Percentiles rank a stretch among this genome's conserved stretches.
phyloP scores from a whole-genome alignment of 2,113 vertebrate species.

The Uria lomvia region DNA sequence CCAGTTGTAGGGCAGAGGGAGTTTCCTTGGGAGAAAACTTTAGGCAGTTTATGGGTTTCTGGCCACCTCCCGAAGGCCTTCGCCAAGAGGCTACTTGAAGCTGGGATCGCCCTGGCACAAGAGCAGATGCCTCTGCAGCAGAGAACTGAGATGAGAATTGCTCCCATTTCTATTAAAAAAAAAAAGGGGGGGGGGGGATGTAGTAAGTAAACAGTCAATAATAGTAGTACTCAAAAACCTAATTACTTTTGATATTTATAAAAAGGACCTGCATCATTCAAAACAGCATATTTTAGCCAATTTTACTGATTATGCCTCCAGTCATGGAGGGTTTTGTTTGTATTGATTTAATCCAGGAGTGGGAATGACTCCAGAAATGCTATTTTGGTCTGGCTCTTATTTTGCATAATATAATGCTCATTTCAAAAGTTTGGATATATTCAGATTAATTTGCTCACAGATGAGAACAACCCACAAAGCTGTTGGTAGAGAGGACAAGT shows the following conservation, averaged over 20 bases:
- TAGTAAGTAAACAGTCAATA: background rate
- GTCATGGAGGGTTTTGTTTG: constrained; percentile 13
- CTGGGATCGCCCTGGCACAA: rapidly evolving
- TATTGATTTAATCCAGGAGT: background rate
- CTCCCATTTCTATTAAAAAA: background rate
- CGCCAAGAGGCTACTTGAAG: background rate
- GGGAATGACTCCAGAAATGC: background rate
- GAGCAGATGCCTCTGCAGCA: background rate
- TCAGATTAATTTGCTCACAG: background rate
- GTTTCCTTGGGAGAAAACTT: background rate
- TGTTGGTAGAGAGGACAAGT: background rate
- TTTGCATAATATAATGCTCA: background rate
- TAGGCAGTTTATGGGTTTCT: background rate
- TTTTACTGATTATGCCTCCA: background rate
- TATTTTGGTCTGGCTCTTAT: background rate
- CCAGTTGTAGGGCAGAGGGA: background rate
- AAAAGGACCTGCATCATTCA: background rate
- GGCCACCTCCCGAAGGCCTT: background rate
- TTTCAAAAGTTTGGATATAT: background rate
- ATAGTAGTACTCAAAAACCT: background rate
- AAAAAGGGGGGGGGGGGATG: rapidly evolving
- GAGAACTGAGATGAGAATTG: background rate
- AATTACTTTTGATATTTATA: constrained; percentile 1
- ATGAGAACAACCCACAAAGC: background rate
- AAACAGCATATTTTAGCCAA: background rate